These are phyloP conservation scores for Diorhabda sublineata DNA, from an alignment of 1,140 invertebrate genomes.

Conservation along the genomic window DNA sequence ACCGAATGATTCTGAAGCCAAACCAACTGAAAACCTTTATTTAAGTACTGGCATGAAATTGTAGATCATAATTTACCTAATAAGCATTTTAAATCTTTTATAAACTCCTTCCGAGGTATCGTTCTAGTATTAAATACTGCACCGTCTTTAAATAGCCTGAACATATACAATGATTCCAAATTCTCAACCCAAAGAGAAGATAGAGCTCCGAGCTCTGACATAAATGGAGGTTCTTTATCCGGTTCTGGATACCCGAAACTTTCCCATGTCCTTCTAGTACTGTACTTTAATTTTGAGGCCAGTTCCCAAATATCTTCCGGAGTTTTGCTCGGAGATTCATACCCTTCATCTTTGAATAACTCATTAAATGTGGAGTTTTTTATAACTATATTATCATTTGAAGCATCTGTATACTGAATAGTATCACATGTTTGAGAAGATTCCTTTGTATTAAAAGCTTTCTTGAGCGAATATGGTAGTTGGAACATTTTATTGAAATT, in stretches of 20 bases:
- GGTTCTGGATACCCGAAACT: constrained; percentile 33
- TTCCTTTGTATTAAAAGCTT: constrained; percentile 20
- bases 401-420: neutral
- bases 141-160: constrained; percentile 15
- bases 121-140: constrained; percentile 22
- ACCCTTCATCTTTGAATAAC: constrained; percentile 27
- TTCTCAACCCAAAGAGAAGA: constrained; percentile 37
- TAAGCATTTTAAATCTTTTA: constrained; percentile 38
- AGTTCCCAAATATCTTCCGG: constrained; percentile 39
- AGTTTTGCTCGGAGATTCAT: constrained; percentile 28
- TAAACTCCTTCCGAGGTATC: constrained; percentile 30
- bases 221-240: constrained; percentile 37
- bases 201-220: constrained; percentile 35
- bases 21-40: constrained; percentile 38
- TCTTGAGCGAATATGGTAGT: constrained; percentile 7
- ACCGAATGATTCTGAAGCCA: constrained; percentile 38
- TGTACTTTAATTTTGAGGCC: constrained; percentile 27
- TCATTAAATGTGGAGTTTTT: constrained; percentile 9
- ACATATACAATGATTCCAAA: constrained; percentile 34
- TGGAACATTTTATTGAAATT: constrained; percentile 22
- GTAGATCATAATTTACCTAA: constrained; percentile 32
- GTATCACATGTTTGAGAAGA: constrained; percentile 7
- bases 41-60: neutral
- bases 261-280: constrained; percentile 39
- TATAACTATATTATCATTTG: neutral